Conservation (phyloP, 2,113 vertebrate species). For the Phrynocephalus versicolor region DNA sequence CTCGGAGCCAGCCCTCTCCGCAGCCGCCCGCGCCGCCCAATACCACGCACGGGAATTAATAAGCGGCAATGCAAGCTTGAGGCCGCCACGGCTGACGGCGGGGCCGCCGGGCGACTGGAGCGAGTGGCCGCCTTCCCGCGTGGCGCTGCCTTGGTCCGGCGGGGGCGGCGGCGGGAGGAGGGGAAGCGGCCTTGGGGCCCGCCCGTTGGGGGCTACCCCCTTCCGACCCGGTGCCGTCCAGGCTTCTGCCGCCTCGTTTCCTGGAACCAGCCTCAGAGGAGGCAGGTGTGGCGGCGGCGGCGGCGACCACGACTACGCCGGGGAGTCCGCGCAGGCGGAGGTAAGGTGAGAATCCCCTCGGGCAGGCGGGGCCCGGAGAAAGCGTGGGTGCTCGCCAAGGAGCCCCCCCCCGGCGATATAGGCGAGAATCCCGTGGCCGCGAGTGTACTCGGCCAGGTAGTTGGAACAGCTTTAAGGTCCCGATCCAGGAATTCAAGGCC, state of each 20-base stretch:
- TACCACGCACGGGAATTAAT: background rate
- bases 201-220: background rate
- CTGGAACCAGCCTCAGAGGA: background rate
- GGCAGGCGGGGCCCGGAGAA: background rate
- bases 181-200: background rate
- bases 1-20: background rate
- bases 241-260: background rate
- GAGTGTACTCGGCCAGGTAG: too few relatives aligned
- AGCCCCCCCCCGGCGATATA: too few relatives aligned
- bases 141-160: background rate
- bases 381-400: too few relatives aligned
- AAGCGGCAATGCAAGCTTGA: too few relatives aligned
- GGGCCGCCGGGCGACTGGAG: too few relatives aligned
- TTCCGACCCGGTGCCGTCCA: background rate
- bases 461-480: too few relatives aligned
- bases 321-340: background rate
- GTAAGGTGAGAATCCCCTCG: background rate
- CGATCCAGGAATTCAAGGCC: too few relatives aligned
- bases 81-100: too few relatives aligned
- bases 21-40: background rate
- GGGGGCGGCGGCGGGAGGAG: background rate
- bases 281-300: background rate
- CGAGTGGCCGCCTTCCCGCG: too few relatives aligned
- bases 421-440: too few relatives aligned
- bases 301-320: too few relatives aligned